phyloP scores from a whole-genome alignment of 2,888 invertebrate genomes.

The Drosophila parthenogenetica region DNA sequence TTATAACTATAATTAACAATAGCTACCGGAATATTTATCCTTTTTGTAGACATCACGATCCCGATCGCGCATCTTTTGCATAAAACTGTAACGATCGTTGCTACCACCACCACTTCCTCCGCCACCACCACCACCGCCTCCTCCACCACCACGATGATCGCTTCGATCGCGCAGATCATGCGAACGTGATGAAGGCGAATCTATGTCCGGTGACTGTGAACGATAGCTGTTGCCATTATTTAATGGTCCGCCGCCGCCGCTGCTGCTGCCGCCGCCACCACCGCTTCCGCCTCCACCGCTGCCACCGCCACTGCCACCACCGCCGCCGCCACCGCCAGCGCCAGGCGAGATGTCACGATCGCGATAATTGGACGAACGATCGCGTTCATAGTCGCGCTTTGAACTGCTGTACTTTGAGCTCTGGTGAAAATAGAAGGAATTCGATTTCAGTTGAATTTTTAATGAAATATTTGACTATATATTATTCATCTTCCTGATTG shows the following conservation, averaged over 20 bases:
- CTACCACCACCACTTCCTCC: conserved; percentile 79
- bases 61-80: conserved; percentile 85
- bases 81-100: conserved; percentile 86
- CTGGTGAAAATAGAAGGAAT: conserved; percentile 85
- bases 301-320: conserved; percentile 72
- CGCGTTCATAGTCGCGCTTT: conserved; percentile 88
- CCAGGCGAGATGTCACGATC: conserved; percentile 85
- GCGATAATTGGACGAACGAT: conserved; percentile 85
- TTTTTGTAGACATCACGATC: conserved; percentile 97
- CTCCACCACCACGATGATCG: conserved; percentile 76
- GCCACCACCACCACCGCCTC: conserved; percentile 52
- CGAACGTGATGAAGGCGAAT: conserved; percentile 87
- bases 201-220: conserved; percentile 91
- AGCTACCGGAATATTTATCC: conserved; percentile 94
- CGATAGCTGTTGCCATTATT: conserved; percentile 90
- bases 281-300: conserved; percentile 73
- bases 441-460: conserved; percentile 16
- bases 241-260: conserved; percentile 75
- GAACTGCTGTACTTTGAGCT: conserved; percentile 92
- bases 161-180: conserved; percentile 84
- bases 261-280: conserved; percentile 60
- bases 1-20: background rate
- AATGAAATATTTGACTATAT: too few species aligned
- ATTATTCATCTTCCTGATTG: background rate
- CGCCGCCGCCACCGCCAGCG: conserved; percentile 71